Evolutionary conservation across 2,113 vertebrate species (phyloP), one percentile per base, ranked within the genome.

Genomic region (Anser cygnoides): DNA sequence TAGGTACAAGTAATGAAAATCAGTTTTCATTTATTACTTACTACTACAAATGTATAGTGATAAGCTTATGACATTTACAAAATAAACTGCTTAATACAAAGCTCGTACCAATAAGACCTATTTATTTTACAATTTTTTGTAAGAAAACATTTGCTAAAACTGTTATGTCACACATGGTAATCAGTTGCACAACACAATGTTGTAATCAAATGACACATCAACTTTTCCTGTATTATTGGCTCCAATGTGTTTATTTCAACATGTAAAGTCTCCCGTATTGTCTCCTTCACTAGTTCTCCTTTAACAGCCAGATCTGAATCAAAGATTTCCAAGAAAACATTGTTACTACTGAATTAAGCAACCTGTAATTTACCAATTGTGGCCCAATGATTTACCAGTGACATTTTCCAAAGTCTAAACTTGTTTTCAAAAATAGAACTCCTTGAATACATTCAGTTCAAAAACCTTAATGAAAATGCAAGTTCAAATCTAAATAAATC

Each of bases 1-100:
- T 90, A 54, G 41, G 66, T 92, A 97, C 97, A 96, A 90, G 70
- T 79, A 79, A 50, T 72, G 81, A 63, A 35, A 84, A 79, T 73
- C n/a, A 91, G 25, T 61, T 95, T 90, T 91, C 87, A 29, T 95
- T 97, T 96, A 96, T 95, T 96, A 84, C 92, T 91, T 96, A 84
- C 92, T 91, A 92, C 90, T 90, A 96, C 95, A 97, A 84, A 81
- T 6, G 35, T 79, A 95, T 84, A 89, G 54, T 58, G 63, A 65
- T 86, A 90, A 14, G 31, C 41, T 54, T 62, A 76, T 50, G 70
- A 94, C 93, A 94, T 73, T 77, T 54, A 96, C 81, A 96, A 84
- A 25, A 95, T 18, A 55, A 96, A 84, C 85, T 95, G 67, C 87
- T 97, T 93, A 92, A 97, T 90, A 97, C 95, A 97, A 95, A 92